Evolutionary conservation across 64 coral and sea anemone genomes (phyloP).

Genomic region (Actinia tenebrosa): DNA sequence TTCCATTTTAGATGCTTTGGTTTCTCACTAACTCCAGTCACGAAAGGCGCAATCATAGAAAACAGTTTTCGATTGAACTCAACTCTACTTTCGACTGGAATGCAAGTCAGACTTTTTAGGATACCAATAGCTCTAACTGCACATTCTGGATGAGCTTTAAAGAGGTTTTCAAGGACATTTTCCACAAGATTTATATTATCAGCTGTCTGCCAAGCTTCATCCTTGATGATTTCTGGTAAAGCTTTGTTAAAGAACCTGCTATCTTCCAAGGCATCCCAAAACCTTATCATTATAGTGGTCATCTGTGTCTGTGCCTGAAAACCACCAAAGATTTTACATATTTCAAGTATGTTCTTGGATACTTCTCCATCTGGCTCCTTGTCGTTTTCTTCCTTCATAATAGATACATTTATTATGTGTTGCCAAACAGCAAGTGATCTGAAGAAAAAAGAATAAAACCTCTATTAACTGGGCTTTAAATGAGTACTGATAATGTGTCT

Average conservation of each 20-base stretch:
- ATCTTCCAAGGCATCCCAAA: constrained; percentile 1
- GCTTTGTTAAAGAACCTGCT: constrained; percentile 14
- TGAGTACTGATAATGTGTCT: too few relatives aligned
- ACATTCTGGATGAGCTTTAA: constrained; percentile 25
- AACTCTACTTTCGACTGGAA: background rate
- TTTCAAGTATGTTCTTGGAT: constrained; percentile 5
- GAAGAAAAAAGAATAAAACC: background rate
- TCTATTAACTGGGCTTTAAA: background rate
- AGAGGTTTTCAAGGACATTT: constrained; percentile 38
- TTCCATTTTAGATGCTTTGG: constrained; percentile 47
- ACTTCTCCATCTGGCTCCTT: background rate
- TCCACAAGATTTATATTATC: background rate
- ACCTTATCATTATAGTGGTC: background rate
- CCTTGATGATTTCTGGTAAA: constrained; percentile 12
- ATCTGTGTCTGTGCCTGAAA: constrained; percentile 8
- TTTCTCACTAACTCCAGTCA: constrained; percentile 33
- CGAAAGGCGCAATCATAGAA: constrained; percentile 28
- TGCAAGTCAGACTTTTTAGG: background rate
- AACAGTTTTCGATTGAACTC: constrained; percentile 14
- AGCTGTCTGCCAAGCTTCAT: background rate
- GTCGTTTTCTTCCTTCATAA: background rate
- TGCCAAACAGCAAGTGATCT: constrained; percentile 32
- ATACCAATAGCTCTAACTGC: constrained; percentile 19
- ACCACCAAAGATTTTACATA: constrained; percentile 6
- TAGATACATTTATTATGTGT: constrained; percentile 17